Base-by-base conservation (phyloP, 1,140 invertebrate species). In the Papilio machaon region DNA sequence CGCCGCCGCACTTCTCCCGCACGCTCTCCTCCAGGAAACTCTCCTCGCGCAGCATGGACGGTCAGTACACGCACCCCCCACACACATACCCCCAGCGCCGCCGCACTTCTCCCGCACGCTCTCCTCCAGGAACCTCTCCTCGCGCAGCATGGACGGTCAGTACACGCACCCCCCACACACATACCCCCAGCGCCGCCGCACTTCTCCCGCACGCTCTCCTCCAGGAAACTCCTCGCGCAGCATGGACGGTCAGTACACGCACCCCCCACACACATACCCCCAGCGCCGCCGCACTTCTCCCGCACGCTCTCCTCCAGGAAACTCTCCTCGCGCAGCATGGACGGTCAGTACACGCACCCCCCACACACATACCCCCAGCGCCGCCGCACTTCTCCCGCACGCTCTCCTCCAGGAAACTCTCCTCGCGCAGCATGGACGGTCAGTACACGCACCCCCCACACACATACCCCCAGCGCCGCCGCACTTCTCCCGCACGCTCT, bases 341-440 rank as follows among this genome's bases (percentile, higher is more conserved):
- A 98, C 95, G 97, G 98, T 98, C 94, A 95, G 95, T 94, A 73
- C 70, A 11, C 79, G 23, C 52, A 54, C 4, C 6, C 7, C 23
- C 52, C 52, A 54, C 23, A 30, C 23, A 30, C 23, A 30, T 30
- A 30, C 23, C 23, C 23, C 23, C 23, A 30, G 23, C 23, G 23
- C 23, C 23, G 23, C 23, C 23, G 23, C 23, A 30, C 23, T 30
- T 30, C 23, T 30, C 23, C 23, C 23, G 98, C 87, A 97, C 98
- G 73, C 96, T 98, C 79, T 98, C 98, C 86, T 97, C 97, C 70
- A 95, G 97, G 85, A 95, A 97, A 80, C 95, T 98, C n/a, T 96
- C 97, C 15, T 98, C 97, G 35, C 95, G 97, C 84, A 98, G 97
- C 93, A 98, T 98, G 96, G 98, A 98, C 95, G 97, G 98, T 98